Conservation (phyloP, 1,140 invertebrate species). For the Formica selysi region DNA sequence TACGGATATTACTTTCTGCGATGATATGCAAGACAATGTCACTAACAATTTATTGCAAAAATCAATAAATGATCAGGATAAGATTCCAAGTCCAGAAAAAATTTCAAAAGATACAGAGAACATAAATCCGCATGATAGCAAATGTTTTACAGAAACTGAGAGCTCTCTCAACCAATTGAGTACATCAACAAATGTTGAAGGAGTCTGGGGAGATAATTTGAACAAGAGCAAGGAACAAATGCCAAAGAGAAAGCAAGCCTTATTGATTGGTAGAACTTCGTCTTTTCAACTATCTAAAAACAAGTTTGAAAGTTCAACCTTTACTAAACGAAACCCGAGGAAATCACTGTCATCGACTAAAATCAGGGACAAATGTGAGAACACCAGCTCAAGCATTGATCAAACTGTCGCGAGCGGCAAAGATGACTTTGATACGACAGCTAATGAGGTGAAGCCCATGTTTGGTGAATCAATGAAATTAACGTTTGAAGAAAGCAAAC, state of each 20-base stretch:
- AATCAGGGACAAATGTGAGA: constrained; percentile 72
- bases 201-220: constrained; percentile 88
- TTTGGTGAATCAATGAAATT: constrained; percentile 79
- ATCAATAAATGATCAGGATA: constrained; percentile 14
- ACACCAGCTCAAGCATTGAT: constrained; percentile 6
- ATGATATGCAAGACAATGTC: constrained; percentile 71
- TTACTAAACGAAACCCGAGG: constrained; percentile 91
- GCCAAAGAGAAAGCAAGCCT: constrained; percentile 74
- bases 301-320: constrained; percentile 89
- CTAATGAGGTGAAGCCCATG: constrained; percentile 51
- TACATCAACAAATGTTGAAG: constrained; percentile 82
- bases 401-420: background rate
- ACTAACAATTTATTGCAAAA: constrained; percentile 65
- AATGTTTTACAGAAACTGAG: constrained; percentile 47
- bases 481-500: constrained; percentile 69
- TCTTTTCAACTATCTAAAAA: constrained; percentile 89
- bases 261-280: constrained; percentile 81
- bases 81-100: constrained; percentile 8
- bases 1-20: constrained; percentile 83
- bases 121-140: constrained; percentile 74
- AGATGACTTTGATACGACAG: constrained; percentile 38
- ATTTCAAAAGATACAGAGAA: constrained; percentile 67
- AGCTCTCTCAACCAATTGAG: background rate
- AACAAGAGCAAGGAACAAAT: constrained; percentile 83
- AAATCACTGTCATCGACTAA: constrained; percentile 88